Evolutionary conservation across 2,113 vertebrate genomes (phyloP), one percentile per base, ranked within the genome.

Genomic region (Dendrocopos noguchii): DNA sequence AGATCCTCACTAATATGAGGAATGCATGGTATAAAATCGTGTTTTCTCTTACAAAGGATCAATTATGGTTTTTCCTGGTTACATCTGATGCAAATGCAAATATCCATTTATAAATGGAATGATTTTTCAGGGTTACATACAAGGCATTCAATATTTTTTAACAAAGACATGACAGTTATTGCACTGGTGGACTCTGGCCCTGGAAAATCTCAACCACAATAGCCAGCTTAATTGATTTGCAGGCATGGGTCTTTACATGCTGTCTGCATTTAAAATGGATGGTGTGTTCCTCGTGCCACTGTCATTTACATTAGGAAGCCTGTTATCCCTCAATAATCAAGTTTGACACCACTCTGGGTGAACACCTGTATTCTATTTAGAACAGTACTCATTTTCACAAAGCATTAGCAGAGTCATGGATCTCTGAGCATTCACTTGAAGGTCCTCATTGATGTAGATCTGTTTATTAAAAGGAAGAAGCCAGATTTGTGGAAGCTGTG

Each of bases 321-420:
- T 46, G 22, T 86, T 70, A 84, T 67, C 24, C 71, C 74, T 80
- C 87, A 78, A 28, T 97, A 96, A 94, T 53, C 0, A 4, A 95
- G 71, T 93, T 7, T 95, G 97, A 95, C 95, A 93, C 47, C 33
- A 74, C 65, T 78, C 71, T 84, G 85, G 77, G 75, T 70, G 87
- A 93, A 95, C 95, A 97, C 87, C 91, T 95, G 90, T 88, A 95
- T 70, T 90, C 77, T 63, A 52, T 93, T 92, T 84, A 91, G 42
- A 90, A 31, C 64, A 87, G 78, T 71, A 57, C 74, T 87, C 50
- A 88, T 96, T 96, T 95, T 95, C 95, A 91, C 73, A 95, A 93
- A 64, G 60, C 65, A 87, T 93, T 91, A 96, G 84, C 47, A 56
- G 64, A 84, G 88, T n/a, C 87, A 76, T 19, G 65, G 84, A 83